These are phyloP conservation scores for Tenebrio molitor DNA, from an alignment of 1,140 invertebrate species.

Conservation along the genomic window DNA sequence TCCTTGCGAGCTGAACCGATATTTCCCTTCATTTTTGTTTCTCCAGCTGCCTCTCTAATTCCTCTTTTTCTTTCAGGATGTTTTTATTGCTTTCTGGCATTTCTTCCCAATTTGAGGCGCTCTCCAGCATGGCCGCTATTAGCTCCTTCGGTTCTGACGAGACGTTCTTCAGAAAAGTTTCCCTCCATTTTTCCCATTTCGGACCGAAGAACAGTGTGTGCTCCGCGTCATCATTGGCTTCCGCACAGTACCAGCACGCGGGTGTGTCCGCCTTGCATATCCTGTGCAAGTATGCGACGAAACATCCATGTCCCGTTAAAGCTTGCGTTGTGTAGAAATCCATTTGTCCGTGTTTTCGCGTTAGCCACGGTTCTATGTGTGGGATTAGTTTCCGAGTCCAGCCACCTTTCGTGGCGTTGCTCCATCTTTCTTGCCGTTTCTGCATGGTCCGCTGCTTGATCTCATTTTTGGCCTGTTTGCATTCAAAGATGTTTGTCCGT, in stretches of 20 bases:
- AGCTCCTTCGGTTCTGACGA: too few relatives aligned
- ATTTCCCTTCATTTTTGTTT: too few relatives aligned
- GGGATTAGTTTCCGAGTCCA: slow-evolving; percentile 54
- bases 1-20: too few relatives aligned
- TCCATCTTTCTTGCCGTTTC: slow-evolving; percentile 50
- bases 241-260: slow-evolving; percentile 39
- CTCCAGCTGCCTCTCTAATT: too few relatives aligned
- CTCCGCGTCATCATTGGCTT: slow-evolving; percentile 48
- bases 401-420: slow-evolving; percentile 34
- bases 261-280: slow-evolving; percentile 25
- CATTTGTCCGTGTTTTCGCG: slow-evolving; percentile 49
- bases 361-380: slow-evolving; percentile 47
- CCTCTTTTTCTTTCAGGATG: too few relatives aligned
- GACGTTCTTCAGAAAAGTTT: too few relatives aligned
- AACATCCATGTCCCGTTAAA: slow-evolving; percentile 54
- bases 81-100: too few relatives aligned
- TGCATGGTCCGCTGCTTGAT: slow-evolving; percentile 12
- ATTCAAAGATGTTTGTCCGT: slow-evolving; percentile 3
- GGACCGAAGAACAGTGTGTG: slow-evolving; percentile 50
- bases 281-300: slow-evolving; percentile 46
- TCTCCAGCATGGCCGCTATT: too few relatives aligned
- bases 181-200: slow-evolving; percentile 8
- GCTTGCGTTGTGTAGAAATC: slow-evolving; percentile 52
- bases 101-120: too few relatives aligned
- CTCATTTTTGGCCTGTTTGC: slow-evolving; percentile 22